Evolutionary conservation across 2,797 vertebrate species (phyloP).

Genomic region (Chaenodraco wilsoni): DNA sequence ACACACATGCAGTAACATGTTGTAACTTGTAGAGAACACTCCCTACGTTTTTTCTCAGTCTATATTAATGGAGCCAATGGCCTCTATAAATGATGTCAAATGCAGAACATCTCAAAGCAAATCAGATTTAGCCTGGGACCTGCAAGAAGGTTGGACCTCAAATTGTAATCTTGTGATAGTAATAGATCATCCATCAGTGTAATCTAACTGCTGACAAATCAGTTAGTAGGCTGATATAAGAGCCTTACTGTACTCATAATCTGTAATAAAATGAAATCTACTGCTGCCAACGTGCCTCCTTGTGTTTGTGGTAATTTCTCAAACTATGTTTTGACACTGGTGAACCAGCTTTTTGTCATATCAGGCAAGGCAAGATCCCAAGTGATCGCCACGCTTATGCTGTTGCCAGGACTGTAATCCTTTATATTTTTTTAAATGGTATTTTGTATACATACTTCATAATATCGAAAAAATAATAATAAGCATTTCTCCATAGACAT

Average conservation of each 20-base stretch:
- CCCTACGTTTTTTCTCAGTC: not conserved
- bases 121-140: slow-evolving; percentile 11
- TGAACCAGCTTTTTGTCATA: not conserved
- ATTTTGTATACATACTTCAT: not conserved
- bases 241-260: not conserved
- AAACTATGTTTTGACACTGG: not conserved
- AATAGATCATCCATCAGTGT: slow-evolving; percentile 4
- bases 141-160: not conserved
- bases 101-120: slow-evolving; percentile 9
- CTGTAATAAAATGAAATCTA: not conserved
- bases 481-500: not conserved
- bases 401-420: not conserved
- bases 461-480: not conserved
- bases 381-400: not conserved
- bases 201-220: not conserved
- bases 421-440: not conserved
- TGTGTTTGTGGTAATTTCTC: slow-evolving; percentile 10
- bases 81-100: slow-evolving; percentile 4
- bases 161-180: slow-evolving; percentile 2
- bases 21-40: not conserved
- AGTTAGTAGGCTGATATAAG: not conserved
- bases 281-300: not conserved
- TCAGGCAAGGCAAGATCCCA: no score
- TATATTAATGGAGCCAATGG: not conserved
- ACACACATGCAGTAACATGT: not conserved